phyloP scores from a whole-genome alignment of 2,797 vertebrate genomes.

The Choloepus didactylus region DNA sequence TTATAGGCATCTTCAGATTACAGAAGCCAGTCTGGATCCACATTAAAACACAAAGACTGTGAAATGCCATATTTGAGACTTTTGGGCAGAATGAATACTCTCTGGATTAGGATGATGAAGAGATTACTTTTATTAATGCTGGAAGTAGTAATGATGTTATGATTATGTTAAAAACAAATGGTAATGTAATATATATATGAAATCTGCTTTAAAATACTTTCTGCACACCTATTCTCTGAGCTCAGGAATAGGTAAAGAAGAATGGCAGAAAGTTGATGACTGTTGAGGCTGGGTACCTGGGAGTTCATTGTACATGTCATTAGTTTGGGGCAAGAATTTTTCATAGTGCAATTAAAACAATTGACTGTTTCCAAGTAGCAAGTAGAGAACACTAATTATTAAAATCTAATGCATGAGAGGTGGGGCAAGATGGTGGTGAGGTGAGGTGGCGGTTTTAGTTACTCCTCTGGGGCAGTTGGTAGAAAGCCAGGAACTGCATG shows the following conservation, averaged over 20 bases:
- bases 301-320: neutral
- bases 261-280: no score
- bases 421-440: no score
- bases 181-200: neutral
- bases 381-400: neutral
- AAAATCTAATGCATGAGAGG: neutral
- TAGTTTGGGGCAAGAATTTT: neutral
- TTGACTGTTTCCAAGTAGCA: neutral
- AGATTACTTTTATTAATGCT: neutral
- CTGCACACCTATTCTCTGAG: neutral
- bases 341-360: neutral
- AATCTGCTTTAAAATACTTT: neutral
- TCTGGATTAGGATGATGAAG: neutral
- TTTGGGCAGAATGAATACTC: neutral
- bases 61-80: neutral
- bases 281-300: no score
- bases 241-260: neutral
- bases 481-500: no score
- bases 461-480: no score
- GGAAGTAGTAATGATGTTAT: neutral
- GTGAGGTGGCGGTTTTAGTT: no score
- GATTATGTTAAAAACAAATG: neutral
- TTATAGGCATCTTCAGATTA: neutral
- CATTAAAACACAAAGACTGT: neutral
- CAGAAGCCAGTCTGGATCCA: neutral